phyloP scores from a whole-genome alignment of 2,797 vertebrate species.

The Argentina silus region DNA sequence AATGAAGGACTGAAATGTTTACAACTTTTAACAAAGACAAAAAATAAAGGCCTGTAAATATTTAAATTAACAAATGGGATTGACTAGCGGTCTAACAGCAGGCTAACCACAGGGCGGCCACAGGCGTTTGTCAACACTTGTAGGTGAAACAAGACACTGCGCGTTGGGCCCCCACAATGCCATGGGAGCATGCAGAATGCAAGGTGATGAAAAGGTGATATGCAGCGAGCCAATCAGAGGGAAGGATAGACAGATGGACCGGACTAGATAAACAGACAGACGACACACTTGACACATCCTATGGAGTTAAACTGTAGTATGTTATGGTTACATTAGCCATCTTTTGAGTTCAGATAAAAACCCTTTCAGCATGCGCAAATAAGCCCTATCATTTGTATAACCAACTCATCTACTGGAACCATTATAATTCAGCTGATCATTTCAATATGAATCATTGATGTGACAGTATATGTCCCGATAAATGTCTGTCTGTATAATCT shows the following conservation, averaged over 20 bases:
- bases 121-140: slow-evolving; percentile 35
- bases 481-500: slow-evolving; percentile 1
- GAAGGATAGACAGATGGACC: slow-evolving; percentile 1
- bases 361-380: not conserved
- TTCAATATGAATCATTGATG: slow-evolving; percentile 30
- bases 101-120: slow-evolving; percentile 37
- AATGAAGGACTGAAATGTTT: no score
- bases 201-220: slow-evolving; percentile 45
- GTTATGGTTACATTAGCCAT: no score
- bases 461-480: slow-evolving; percentile 11
- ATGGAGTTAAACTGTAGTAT: no score
- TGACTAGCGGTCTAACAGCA: slow-evolving; percentile 36
- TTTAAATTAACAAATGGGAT: slow-evolving; percentile 42
- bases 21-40: no score
- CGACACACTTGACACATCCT: no score
- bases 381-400: not conserved
- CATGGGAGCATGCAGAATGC: slow-evolving; percentile 28
- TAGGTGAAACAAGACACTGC: slow-evolving; percentile 47
- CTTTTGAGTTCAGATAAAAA: not conserved
- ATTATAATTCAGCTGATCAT: slow-evolving; percentile 39
- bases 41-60: not conserved
- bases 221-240: slow-evolving; percentile 18
- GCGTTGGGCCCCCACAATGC: slow-evolving; percentile 31
- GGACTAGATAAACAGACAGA: no score
- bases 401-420: not conserved